Base-by-base conservation (phyloP, 2,888 invertebrate genomes). In the Hoplodrina blanda region DNA sequence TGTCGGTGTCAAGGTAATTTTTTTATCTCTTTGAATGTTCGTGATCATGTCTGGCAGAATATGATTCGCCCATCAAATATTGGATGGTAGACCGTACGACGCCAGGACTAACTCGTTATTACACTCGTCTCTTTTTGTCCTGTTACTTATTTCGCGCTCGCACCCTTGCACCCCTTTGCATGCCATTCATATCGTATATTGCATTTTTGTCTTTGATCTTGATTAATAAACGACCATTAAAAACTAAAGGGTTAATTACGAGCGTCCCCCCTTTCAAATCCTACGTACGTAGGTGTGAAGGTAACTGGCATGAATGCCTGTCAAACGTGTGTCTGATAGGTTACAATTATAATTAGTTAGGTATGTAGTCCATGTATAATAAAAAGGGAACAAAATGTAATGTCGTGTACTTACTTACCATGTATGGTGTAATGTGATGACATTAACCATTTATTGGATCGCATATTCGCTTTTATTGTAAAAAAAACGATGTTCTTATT, bases 361-460 rank as follows among this genome's bases (percentile, higher is more conserved):
- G 46, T 17, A 46, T 5, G 17, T 46, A 17, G 30, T 20, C 8
- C 30, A 55, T 49, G n/a, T 30, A 49, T 44, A 11, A 69, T 49
- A 30, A 50, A 70, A 76, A 69, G 13, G 7, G 11, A 41, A 30
- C 46, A 67, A 46, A 54, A 33, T 15, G 4, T 41, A 0, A 55
- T 50, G n/a, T 55, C n/a, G 11, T 20, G 37, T 30, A 30, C 30
- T 19, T 46, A 17, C 46, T 41, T 19, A 20, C 49, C 30, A 33
- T 71, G 15, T 55, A 49, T 15, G 70, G 41, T n/a, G 20, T 41
- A 49, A 69, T 41, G 4, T 54, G 46, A 49, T 30, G 49, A 2
- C 30, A 76, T 55, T 76, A 17, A 55, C 6, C 49, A 69, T 55
- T 64, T 33, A 54, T 55, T 69, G 19, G 15, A 55, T 50, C 30